phyloP scores from a whole-genome alignment of 2,888 invertebrate genomes.

The Cryptocephalus primarius region DNA sequence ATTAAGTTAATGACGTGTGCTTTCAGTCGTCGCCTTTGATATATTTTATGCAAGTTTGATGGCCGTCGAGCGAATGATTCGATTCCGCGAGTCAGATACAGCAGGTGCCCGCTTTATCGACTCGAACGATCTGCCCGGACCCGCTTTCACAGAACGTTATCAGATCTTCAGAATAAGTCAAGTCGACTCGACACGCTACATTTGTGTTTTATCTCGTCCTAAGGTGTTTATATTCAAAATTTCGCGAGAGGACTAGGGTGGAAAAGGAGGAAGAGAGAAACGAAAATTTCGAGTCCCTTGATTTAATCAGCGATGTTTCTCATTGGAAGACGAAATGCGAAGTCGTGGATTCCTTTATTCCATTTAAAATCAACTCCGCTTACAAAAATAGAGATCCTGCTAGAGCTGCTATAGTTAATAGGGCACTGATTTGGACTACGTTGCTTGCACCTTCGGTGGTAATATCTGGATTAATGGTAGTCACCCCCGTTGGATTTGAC shows the following conservation, averaged over 20 bases:
- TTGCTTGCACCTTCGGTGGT: not conserved
- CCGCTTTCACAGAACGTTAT: slow-evolving; percentile 25
- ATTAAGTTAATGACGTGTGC: slow-evolving; percentile 33
- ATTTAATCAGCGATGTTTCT: too few relatives aligned
- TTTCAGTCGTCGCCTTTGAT: slow-evolving; percentile 24
- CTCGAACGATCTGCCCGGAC: slow-evolving; percentile 23
- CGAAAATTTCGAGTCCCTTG: too few relatives aligned
- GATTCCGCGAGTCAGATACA: slow-evolving; percentile 26
- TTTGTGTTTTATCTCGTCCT: slow-evolving; percentile 29
- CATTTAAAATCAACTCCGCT: too few relatives aligned
- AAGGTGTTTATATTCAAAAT: slow-evolving; percentile 20
- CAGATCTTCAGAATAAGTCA: slow-evolving; percentile 25
- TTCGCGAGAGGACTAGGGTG: too few relatives aligned
- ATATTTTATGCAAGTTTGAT: slow-evolving; percentile 29
- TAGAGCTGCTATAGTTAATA: too few relatives aligned
- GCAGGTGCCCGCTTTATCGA: slow-evolving; percentile 28
- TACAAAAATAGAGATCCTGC: too few relatives aligned
- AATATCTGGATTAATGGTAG: not conserved
- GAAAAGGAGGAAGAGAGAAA: too few relatives aligned
- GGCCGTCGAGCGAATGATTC: slow-evolving; percentile 30
- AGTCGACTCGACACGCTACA: slow-evolving; percentile 26
- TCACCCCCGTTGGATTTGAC: not conserved
- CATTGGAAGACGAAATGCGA: too few relatives aligned
- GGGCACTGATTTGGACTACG: too few relatives aligned
- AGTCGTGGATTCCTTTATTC: too few relatives aligned